A percentile compares a stretch with the other conserved stretches of the same genome.
Conservation (phyloP, 2,888 invertebrate species). For the Thymelicus lineola region DNA sequence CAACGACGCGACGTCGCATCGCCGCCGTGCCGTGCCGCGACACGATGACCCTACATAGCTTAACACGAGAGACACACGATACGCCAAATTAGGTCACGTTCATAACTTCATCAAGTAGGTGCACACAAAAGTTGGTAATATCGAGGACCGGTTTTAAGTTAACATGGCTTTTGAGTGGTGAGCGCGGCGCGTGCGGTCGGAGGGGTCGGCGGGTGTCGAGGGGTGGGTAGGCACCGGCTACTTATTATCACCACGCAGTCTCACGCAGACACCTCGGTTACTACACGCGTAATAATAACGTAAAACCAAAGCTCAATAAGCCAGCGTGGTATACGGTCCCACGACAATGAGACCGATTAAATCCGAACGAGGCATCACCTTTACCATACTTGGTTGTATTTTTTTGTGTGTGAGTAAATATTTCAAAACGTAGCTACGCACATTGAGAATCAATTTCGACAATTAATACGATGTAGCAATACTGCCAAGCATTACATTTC, state of each 20-base stretch:
- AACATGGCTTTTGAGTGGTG: slow-evolving; percentile 57
- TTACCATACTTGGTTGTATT: not conserved
- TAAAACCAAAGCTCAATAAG: slow-evolving; percentile 51
- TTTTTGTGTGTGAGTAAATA: slow-evolving; percentile 14
- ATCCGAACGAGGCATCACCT: not conserved
- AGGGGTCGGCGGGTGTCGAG: slow-evolving; percentile 55
- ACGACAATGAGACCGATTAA: not conserved
- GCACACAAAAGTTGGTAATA: slow-evolving; percentile 50
- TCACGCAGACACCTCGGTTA: slow-evolving; percentile 62
- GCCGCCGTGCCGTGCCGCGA: not conserved
- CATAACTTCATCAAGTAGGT: slow-evolving; percentile 49
- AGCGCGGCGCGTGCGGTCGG: slow-evolving; percentile 58
- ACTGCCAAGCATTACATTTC: slow-evolving; percentile 45
- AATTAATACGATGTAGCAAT: slow-evolving; percentile 43
- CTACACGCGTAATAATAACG: slow-evolving; percentile 57
- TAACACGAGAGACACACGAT: slow-evolving; percentile 34
- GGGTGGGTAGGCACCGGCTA: slow-evolving; percentile 57
- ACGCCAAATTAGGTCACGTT: slow-evolving; percentile 48
- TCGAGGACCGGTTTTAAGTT: slow-evolving; percentile 50
- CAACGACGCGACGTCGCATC: slow-evolving; percentile 26
- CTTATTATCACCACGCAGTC: slow-evolving; percentile 69
- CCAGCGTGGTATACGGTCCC: slow-evolving; percentile 33
- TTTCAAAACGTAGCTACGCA: not conserved
- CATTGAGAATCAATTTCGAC: slow-evolving; percentile 23
- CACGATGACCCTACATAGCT: slow-evolving; percentile 30